Evolutionary conservation across 2,113 vertebrate genomes (phyloP), one percentile per base, ranked within the genome.

Genomic region (Anser cygnoides): DNA sequence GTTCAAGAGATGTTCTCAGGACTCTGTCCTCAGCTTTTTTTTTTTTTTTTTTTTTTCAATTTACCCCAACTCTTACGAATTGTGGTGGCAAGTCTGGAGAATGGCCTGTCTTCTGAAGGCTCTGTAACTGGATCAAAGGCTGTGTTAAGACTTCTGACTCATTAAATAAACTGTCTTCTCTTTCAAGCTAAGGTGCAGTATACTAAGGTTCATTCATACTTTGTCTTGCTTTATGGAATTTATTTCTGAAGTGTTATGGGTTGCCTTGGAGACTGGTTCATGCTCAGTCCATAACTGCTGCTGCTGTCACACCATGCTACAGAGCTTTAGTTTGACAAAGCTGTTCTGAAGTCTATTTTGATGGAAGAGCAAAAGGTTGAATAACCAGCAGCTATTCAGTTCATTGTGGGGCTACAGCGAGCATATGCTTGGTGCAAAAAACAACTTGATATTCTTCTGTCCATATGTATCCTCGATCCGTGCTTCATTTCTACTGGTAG

Each of bases 111-210:
- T 15, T 87, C 58, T 61, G 82, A 52, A 37, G 22, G 66, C 77
- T 87, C 66, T 68, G n/a, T 67, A 63, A n/a, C 67, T 93, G 78
- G 29, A 43, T 87, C 29, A 81, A 59, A 79, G 75, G 65, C 50
- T 81, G 55, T 55, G 4, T 57, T 91, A 77, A 68, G 20, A 43
- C 26, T 91, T 74, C 52, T 81, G 85, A 52, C 66, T 94, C 85
- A 65, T 43, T 68, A 59, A 87, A 72, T 84, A 55, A 81, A 14
- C 46, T 62, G 6, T 29, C 59, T 84, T 91, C 61, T 62, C 65
- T 95, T 84, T 71, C 31, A 77, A 74, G 58, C 29, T 55, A 4
- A 12, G 65, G 15, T 61, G 54, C 50, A n/a, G 46, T 41, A 3
- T 0, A 4, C 81, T 81, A 17, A 41, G 54, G 52, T 77, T 81